Conservation (phyloP, 2,113 vertebrate genomes). For the Gobiocypris rarus region DNA sequence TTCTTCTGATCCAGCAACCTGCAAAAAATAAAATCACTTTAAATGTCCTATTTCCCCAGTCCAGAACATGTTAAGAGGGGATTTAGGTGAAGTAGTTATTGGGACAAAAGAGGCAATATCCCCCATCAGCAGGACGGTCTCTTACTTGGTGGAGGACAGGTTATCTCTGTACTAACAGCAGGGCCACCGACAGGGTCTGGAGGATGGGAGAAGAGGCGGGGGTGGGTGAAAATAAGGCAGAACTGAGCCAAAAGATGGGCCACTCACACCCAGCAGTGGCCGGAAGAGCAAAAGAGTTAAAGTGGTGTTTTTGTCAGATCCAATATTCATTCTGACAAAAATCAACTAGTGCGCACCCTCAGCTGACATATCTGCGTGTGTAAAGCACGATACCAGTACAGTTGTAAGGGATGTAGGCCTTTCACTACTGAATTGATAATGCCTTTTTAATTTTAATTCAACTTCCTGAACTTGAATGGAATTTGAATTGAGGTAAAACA, state of each 20-base stretch:
- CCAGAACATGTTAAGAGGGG: slow-evolving; percentile 75
- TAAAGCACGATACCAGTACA: slow-evolving; percentile 41
- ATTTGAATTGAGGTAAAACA: background rate
- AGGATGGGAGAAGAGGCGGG: slow-evolving; percentile 36
- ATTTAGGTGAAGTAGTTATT: slow-evolving; percentile 80
- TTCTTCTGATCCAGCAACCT: slow-evolving; percentile 67
- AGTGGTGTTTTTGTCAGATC: slow-evolving; percentile 63
- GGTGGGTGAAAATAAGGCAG: slow-evolving; percentile 51
- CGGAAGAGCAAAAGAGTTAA: slow-evolving; percentile 19
- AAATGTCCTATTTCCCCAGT: slow-evolving; percentile 69
- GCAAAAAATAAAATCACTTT: slow-evolving; percentile 63
- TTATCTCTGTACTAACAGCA: slow-evolving; percentile 79
- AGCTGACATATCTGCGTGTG: slow-evolving; percentile 45
- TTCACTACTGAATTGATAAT: background rate
- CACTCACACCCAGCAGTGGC: slow-evolving; percentile 43
- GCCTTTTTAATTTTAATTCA: background rate
- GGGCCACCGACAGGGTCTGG: slow-evolving; percentile 60
- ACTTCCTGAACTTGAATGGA: background rate
- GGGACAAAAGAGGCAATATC: slow-evolving; percentile 79
- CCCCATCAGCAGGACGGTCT: slow-evolving; percentile 75
- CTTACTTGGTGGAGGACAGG: slow-evolving; percentile 70
- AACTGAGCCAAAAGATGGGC: slow-evolving; percentile 44
- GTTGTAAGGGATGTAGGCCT: background rate
- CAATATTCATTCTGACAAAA: slow-evolving; percentile 67
- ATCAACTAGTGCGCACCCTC: slow-evolving; percentile 61